Percentiles rank a stretch among this genome's conserved stretches.
Evolutionary conservation across 2,888 invertebrate genomes (phyloP).

Genomic region (Sussaba pulchella): DNA sequence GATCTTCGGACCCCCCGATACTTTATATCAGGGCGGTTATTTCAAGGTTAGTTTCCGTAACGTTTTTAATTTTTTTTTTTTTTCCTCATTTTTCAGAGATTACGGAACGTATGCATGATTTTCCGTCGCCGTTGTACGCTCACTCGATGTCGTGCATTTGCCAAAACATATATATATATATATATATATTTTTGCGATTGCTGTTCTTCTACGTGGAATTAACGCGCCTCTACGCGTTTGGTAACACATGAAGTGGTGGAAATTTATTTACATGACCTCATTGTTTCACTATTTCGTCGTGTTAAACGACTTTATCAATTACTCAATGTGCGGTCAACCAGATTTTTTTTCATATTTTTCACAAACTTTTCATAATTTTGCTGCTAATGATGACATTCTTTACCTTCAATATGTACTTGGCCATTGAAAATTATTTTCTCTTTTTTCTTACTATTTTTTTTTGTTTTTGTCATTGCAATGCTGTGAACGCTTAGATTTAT

Average conservation of each 20-base stretch:
- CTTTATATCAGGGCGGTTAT: constrained; percentile 99
- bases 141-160: too few relatives aligned
- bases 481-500: background rate
- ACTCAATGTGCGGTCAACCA: background rate
- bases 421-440: background rate
- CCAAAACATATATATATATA: too few relatives aligned
- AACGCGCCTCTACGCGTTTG: constrained; percentile 27
- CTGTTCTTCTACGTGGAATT: background rate
- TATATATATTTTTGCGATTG: constrained; percentile 16
- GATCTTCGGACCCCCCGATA: constrained; percentile 99
- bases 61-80: constrained; percentile 47
- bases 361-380: too few relatives aligned
- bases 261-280: constrained; percentile 49
- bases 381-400: background rate
- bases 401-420: background rate
- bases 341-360: background rate
- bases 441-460: background rate
- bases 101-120: background rate
- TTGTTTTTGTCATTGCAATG: background rate
- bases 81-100: background rate
- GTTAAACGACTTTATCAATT: background rate
- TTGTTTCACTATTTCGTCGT: constrained; percentile 10
- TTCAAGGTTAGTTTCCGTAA: constrained; percentile 93
- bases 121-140: too few relatives aligned
- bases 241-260: constrained; percentile 37